Percentiles rank a stretch among this genome's conserved stretches.
These are phyloP conservation scores for Caretta caretta DNA, from an alignment of 2,113 vertebrate genomes.

Conservation along the genomic window DNA sequence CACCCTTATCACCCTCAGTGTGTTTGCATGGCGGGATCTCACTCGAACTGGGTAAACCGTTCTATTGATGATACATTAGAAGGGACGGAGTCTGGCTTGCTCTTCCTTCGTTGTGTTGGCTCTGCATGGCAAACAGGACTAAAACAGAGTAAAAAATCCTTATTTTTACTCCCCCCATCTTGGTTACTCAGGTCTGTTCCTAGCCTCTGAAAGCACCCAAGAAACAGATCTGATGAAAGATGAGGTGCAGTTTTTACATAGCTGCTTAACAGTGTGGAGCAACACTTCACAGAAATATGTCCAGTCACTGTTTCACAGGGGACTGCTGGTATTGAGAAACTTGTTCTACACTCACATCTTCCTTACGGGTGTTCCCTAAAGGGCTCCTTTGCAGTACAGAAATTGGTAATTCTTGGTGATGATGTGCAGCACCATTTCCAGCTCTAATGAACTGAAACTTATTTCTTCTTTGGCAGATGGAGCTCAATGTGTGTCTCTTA, in stretches of 20 bases:
- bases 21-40: not conserved
- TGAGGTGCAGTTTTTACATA: not conserved
- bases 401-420: not conserved
- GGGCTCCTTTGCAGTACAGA: not conserved
- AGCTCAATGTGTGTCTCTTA: not conserved
- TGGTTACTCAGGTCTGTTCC: not conserved
- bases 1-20: not conserved
- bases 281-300: not conserved
- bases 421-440: rapidly evolving
- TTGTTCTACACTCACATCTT: not conserved
- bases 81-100: not conserved
- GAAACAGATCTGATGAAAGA: not conserved
- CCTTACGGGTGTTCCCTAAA: rapidly evolving
- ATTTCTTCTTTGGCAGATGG: not conserved
- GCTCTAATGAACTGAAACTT: not conserved
- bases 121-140: not conserved
- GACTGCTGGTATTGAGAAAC: not conserved
- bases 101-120: not conserved
- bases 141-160: not conserved
- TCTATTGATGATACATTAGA: not conserved
- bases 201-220: not conserved
- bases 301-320: not conserved
- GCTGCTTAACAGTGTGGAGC: not conserved
- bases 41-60: not conserved
- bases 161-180: not conserved